phyloP scores from a whole-genome alignment of 2,113 vertebrate genomes.

The Lophura nycthemera region DNA sequence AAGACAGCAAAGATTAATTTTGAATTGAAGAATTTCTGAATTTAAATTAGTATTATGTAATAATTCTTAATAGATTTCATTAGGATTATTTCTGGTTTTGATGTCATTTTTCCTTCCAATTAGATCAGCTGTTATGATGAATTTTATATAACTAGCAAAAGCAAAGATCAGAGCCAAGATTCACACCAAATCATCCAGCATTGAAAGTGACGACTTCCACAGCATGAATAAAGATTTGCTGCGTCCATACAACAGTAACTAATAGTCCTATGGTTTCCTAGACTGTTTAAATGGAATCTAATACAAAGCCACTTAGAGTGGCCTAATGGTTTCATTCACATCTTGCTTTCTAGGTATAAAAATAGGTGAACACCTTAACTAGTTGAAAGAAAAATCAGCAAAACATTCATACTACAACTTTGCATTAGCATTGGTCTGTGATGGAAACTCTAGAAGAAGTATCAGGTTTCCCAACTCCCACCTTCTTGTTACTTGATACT shows the following conservation, averaged over 20 bases:
- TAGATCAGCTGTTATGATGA: constrained; percentile 69
- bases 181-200: not conserved
- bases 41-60: constrained; percentile 60
- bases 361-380: fast-evolving
- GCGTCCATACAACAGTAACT: not conserved
- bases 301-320: not conserved
- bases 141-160: constrained; percentile 55
- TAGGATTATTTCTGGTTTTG: constrained; percentile 60
- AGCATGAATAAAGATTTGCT: not conserved
- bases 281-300: not conserved
- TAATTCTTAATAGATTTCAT: constrained; percentile 17
- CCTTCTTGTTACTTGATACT: not conserved
- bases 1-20: constrained; percentile 69
- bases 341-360: not conserved
- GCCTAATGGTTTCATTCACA: not conserved
- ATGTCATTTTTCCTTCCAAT: constrained; percentile 71
- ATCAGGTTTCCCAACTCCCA: not conserved
- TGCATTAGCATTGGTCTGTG: not conserved
- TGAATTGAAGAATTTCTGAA: constrained; percentile 49
- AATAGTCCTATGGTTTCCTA: not conserved
- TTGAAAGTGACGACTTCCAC: not conserved
- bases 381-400: not conserved
- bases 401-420: not conserved
- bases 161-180: constrained; percentile 22
- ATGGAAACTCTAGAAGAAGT: not conserved